These are phyloP conservation scores for Triplophysa dalaica DNA, from an alignment of 2,113 vertebrate genomes.

Conservation along the genomic window DNA sequence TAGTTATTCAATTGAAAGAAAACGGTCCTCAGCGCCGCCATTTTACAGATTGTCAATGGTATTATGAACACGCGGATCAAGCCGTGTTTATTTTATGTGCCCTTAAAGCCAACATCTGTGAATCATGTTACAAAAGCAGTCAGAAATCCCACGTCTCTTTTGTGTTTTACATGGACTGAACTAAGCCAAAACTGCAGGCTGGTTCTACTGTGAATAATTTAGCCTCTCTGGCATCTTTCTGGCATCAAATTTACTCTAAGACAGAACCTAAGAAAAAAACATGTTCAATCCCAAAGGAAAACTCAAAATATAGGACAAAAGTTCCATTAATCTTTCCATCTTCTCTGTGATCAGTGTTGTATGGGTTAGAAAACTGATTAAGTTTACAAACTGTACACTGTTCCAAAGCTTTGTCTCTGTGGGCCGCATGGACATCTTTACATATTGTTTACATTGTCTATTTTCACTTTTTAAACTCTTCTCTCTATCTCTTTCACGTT, in stretches of 20 bases:
- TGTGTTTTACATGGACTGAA: conserved; percentile 21
- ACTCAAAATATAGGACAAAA: conserved; percentile 3
- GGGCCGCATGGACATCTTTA: background rate
- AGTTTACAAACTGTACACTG: too few relatives aligned
- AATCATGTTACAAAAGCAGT: conserved; percentile 26
- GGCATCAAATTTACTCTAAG: conserved; percentile 30
- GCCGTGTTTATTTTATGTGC: conserved; percentile 26
- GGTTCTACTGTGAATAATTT: background rate
- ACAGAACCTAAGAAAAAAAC: conserved; percentile 39
- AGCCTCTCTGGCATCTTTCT: conserved; percentile 26
- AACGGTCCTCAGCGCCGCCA: background rate
- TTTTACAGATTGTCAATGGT: background rate
- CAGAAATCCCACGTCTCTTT: conserved; percentile 10
- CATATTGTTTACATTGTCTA: background rate
- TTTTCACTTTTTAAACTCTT: background rate
- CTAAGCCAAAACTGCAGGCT: background rate
- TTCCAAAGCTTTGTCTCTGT: background rate
- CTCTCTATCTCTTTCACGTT: background rate
- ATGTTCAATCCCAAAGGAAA: conserved; percentile 23
- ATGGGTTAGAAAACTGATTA: too few relatives aligned
- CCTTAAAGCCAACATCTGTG: conserved; percentile 29
- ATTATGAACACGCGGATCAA: background rate
- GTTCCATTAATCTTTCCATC: background rate
- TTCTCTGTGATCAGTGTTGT: background rate
- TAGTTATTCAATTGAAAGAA: conserved; percentile 9